Evolutionary conservation across 2,113 vertebrate genomes (phyloP), one percentile per base, ranked within the genome.

Genomic region (Phalacrocorax brasilianus): DNA sequence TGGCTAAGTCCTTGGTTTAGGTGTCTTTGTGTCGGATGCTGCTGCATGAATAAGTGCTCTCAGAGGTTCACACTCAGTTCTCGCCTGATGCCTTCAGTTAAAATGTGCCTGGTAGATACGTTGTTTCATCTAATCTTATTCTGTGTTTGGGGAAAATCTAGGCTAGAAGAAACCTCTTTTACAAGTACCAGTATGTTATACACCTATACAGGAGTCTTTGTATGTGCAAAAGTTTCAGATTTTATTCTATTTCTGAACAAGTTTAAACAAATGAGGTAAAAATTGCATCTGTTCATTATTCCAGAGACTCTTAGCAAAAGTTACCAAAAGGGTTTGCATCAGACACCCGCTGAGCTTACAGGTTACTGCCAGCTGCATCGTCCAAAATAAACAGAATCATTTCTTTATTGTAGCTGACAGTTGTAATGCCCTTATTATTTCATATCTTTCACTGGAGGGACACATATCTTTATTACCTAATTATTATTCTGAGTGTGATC

Each of bases 331-430:
- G 6, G 3, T 74, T 61, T 92, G 49, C 49, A 89, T 94, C 55
- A 66, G 83, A 92, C 59, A 82, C 86, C n/a, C 35, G 12, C 21
- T 32, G 58, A 83, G 24, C 33, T 89, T 24, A 40, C 70, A 44
- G 44, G 77, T 70, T 58, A 44, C 42, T 84, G 77, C 92, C 95
- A 70, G 55, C 89, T 96, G 70, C 85, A 59, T 56, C 7, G 6
- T 88, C 49, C 91, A 50, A 68, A 84, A 76, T 55, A 95, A 93
- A 85, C 35, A 70, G 70, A 85, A 70, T 86, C 33, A 23, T 24
- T 56, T 80, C 33, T 88, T 90, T 88, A 90, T 95, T 92, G 86
- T 59, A 95, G 71, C 40, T 94, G 85, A 91, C 72, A 92, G 30
- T 62, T 85, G 44, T 74, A 74, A 30, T 44, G 21, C 8, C 22